Percentiles rank a stretch among this genome's conserved stretches.
Evolutionary conservation across 2,888 invertebrate species (phyloP).

Genomic region (Empis livida): DNA sequence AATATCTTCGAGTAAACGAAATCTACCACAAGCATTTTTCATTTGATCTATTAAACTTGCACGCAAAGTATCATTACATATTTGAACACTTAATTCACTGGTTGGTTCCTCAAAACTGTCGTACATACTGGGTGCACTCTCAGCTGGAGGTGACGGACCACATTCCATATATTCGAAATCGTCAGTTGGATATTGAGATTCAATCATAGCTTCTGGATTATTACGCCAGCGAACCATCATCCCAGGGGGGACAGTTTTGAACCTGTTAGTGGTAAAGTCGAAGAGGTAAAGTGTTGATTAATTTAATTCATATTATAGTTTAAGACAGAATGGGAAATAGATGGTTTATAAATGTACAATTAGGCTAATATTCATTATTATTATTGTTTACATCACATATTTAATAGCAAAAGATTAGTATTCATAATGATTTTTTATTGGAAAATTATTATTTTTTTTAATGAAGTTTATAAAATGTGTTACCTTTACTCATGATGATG

Average conservation of each 20-base stretch:
- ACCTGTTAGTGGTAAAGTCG: constrained; percentile 22
- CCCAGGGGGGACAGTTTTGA: constrained; percentile 37
- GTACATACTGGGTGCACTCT: constrained; percentile 68
- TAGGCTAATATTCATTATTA: too few relatives aligned
- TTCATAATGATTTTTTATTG: too few relatives aligned
- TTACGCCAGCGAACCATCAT: constrained; percentile 45
- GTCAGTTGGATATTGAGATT: constrained; percentile 51
- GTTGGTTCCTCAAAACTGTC: constrained; percentile 66
- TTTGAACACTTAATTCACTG: constrained; percentile 55
- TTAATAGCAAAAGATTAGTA: too few relatives aligned
- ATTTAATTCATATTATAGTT: too few relatives aligned
- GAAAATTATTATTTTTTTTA: too few relatives aligned
- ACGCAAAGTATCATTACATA: constrained; percentile 59
- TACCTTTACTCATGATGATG: too few relatives aligned
- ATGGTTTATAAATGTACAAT: too few relatives aligned
- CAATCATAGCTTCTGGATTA: constrained; percentile 43
- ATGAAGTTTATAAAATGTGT: too few relatives aligned
- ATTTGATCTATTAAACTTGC: constrained; percentile 63
- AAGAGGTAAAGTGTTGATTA: too few relatives aligned
- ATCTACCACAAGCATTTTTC: constrained; percentile 52
- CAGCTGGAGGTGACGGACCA: constrained; percentile 66
- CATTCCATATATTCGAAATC: constrained; percentile 68
- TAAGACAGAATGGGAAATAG: too few relatives aligned
- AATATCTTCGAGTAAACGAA: constrained; percentile 57
- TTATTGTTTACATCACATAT: too few relatives aligned